These are phyloP conservation scores for Coenonympha glycerion DNA, from an alignment of 2,888 invertebrate species.

Conservation along the genomic window DNA sequence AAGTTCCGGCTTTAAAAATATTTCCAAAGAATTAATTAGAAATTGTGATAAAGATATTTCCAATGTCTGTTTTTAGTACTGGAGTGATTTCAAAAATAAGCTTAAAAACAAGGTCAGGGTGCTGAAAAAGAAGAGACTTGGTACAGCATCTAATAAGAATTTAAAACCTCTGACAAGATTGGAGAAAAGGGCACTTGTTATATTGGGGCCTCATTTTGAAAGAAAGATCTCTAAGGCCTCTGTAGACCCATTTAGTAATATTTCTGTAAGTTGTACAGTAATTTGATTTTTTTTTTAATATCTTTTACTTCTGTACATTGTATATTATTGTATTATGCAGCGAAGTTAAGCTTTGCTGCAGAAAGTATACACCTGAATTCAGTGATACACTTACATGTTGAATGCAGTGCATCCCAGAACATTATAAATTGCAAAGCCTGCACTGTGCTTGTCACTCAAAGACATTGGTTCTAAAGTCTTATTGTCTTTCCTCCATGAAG, in stretches of 20 bases:
- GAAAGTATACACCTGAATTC: no score
- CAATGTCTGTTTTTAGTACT: conserved; percentile 49
- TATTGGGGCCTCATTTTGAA: conserved; percentile 51
- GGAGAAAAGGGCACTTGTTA: conserved; percentile 48
- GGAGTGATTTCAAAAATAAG: conserved; percentile 63
- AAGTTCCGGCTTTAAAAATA: no score
- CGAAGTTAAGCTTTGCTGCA: no score
- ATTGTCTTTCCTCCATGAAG: no score
- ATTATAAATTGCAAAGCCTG: no score
- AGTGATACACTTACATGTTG: no score
- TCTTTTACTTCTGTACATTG: background rate
- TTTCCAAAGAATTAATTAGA: no score
- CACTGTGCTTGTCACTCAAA: no score
- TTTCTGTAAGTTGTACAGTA: conserved; percentile 40
- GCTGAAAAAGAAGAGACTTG: conserved; percentile 35
- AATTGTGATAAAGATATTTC: no score
- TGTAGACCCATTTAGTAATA: conserved; percentile 29
- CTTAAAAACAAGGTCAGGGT: conserved; percentile 49
- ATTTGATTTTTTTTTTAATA: background rate
- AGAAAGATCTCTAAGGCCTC: conserved; percentile 33
- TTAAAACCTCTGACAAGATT: conserved; percentile 46
- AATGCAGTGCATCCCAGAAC: no score
- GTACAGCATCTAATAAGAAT: conserved; percentile 33
- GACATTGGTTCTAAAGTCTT: no score
- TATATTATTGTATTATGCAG: no score